Evolutionary conservation across 2,113 vertebrate genomes (phyloP).

Genomic region (Nycticebus coucang): DNA sequence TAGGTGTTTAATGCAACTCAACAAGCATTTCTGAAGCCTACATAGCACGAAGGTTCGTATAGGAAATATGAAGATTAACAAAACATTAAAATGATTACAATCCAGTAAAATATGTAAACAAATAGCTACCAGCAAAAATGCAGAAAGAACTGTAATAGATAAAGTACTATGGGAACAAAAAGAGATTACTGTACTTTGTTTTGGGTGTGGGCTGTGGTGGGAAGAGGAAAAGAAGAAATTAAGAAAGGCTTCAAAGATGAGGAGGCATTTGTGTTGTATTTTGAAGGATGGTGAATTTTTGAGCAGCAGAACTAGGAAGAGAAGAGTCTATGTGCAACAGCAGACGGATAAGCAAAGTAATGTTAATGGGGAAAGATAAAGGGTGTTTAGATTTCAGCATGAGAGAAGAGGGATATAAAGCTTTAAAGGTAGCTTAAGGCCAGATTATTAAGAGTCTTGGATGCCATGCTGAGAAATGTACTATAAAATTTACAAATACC

Average conservation of each 20-base stretch:
- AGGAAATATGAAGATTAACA: constrained; percentile 17
- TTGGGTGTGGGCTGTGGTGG: background rate
- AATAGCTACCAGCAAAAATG: constrained; percentile 52
- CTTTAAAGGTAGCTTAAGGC: constrained; percentile 1
- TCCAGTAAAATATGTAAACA: constrained; percentile 26
- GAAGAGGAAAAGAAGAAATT: constrained; percentile 5
- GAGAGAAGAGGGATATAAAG: constrained; percentile 30
- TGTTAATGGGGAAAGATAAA: background rate
- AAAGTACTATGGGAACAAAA: background rate
- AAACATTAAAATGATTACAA: constrained; percentile 45
- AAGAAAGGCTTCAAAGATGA: background rate
- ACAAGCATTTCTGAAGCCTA: constrained; percentile 45
- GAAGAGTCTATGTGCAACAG: background rate
- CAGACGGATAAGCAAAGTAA: constrained; percentile 32
- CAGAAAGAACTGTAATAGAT: background rate
- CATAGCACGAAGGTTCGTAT: background rate
- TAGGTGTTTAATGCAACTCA: background rate
- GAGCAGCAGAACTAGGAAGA: background rate
- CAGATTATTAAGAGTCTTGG: constrained; percentile 14
- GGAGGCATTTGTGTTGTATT: background rate
- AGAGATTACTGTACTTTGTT: background rate
- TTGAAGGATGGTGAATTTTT: constrained; percentile 21
- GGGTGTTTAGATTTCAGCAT: background rate
- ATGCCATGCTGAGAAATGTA: background rate
- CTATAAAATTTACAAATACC: background rate